Conservation (phyloP, 2,113 vertebrate species). For the Etheostoma spectabile region DNA sequence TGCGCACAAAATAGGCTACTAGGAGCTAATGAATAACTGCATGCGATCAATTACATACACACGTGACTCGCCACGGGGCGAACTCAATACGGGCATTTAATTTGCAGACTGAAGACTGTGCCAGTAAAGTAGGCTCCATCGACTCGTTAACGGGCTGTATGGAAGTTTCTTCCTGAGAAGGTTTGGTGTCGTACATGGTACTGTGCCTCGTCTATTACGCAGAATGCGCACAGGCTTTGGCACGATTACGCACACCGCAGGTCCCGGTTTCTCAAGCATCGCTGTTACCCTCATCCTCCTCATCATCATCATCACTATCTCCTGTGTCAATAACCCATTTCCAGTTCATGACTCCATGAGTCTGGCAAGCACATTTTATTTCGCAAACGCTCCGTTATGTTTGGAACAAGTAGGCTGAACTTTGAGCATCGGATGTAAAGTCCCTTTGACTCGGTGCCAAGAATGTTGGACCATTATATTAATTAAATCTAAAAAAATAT, state of each 20-base stretch:
- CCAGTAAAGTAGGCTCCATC: background rate
- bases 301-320: background rate
- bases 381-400: background rate
- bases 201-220: background rate
- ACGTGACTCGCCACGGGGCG: slow-evolving; percentile 52
- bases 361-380: slow-evolving; percentile 34
- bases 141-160: background rate
- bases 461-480: background rate
- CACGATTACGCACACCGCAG: background rate
- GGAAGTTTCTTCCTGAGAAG: background rate
- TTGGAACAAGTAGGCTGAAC: slow-evolving; percentile 10
- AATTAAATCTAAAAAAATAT: background rate
- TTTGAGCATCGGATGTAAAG: background rate
- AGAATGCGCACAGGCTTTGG: background rate
- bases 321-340: slow-evolving; percentile 36
- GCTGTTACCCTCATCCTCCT: background rate
- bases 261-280: no score
- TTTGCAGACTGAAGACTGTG: background rate
- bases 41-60: slow-evolving; percentile 60
- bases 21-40: slow-evolving; percentile 50
- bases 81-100: background rate
- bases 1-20: background rate
- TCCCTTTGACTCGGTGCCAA: background rate
- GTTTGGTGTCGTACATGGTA: background rate
- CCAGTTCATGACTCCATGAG: slow-evolving; percentile 47